These are phyloP conservation scores for Etia nguti DNA, from an alignment of 2,113 vertebrate species.

Conservation along the genomic window DNA sequence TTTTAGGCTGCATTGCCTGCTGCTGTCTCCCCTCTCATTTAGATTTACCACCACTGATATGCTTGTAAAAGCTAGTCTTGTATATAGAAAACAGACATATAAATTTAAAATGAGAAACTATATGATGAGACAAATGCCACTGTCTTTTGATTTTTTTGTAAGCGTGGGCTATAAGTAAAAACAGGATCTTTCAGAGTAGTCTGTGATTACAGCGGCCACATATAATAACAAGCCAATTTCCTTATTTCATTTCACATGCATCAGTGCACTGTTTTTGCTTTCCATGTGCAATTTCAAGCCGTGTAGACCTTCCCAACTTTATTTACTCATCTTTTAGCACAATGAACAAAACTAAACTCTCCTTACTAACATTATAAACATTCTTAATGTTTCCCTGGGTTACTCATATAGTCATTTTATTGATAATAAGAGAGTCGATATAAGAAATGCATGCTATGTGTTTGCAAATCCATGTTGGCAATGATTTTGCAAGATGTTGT, in stretches of 20 bases:
- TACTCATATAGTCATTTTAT: background rate
- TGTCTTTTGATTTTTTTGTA: background rate
- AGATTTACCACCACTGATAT: background rate
- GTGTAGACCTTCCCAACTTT: background rate
- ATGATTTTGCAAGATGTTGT: background rate
- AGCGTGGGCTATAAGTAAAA: background rate
- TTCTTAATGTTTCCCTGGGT: background rate
- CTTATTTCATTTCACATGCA: no score
- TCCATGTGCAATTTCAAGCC: background rate
- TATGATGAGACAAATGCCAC: background rate
- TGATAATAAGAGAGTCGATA: background rate
- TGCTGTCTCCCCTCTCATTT: background rate
- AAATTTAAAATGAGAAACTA: background rate
- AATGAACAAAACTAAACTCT: background rate
- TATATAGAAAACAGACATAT: background rate
- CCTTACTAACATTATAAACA: background rate
- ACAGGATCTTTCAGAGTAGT: background rate
- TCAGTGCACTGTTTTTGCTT: no score
- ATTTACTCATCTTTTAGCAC: background rate
- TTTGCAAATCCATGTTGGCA: background rate
- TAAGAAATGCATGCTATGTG: background rate
- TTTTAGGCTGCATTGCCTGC: constrained; percentile 4
- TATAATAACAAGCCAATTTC: no score
- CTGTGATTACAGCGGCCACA: background rate
- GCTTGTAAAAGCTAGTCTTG: background rate